Percentiles rank a stretch among this genome's conserved stretches.
Conservation (phyloP, 2,888 invertebrate genomes). For the Thereva unica region DNA sequence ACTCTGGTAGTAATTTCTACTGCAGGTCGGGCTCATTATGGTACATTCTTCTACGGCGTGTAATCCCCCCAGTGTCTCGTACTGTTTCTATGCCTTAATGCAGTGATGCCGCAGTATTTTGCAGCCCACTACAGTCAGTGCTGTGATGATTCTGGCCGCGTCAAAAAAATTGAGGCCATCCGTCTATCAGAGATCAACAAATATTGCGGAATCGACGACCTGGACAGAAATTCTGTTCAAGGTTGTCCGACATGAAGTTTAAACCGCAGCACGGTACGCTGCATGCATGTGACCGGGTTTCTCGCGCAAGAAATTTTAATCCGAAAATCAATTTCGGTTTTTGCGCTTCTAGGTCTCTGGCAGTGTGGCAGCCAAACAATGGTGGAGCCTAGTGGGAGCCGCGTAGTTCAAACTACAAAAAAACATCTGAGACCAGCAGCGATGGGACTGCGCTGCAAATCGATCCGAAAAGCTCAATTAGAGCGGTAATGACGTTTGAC, state of each 20-base stretch:
- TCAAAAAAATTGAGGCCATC: too few relatives aligned
- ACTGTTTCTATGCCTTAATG: too few relatives aligned
- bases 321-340: conserved; percentile 23
- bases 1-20: too few relatives aligned
- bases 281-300: neutral
- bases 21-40: too few relatives aligned
- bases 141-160: too few relatives aligned
- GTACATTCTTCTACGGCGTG: too few relatives aligned
- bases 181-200: neutral
- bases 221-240: conserved; percentile 27
- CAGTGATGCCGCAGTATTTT: neutral
- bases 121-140: neutral
- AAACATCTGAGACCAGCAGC: neutral
- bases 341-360: conserved; percentile 12
- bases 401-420: neutral
- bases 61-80: too few relatives aligned
- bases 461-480: conserved; percentile 24
- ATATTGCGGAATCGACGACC: neutral
- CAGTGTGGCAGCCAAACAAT: too few relatives aligned
- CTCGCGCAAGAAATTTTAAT: conserved; percentile 13
- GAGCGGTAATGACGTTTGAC: conserved; percentile 18
- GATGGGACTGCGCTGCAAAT: neutral
- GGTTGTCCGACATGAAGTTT: conserved; percentile 11
- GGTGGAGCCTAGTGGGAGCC: too few relatives aligned
- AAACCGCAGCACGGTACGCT: neutral